phyloP scores from a whole-genome alignment of 2,113 vertebrate genomes.

The Lasiurus cinereus region DNA sequence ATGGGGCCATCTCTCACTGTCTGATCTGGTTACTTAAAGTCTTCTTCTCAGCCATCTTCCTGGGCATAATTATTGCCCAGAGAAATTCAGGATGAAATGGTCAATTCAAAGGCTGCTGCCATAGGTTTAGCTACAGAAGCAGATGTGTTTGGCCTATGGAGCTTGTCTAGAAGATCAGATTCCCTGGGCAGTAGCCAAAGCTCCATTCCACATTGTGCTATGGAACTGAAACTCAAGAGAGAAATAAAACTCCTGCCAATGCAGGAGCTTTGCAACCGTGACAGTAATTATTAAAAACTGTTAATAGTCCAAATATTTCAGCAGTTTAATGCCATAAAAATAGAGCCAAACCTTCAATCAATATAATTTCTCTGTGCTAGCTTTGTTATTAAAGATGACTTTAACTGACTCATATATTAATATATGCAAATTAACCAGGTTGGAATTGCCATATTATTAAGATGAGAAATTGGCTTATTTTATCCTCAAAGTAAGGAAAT shows the following conservation, averaged over 20 bases:
- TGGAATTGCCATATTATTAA: neutral
- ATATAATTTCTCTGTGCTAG: neutral
- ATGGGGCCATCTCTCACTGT: neutral
- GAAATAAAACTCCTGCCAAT: neutral
- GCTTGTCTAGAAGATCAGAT: neutral
- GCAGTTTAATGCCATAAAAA: slow-evolving; percentile 39
- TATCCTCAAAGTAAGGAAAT: slow-evolving; percentile 30
- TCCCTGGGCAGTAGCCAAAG: neutral
- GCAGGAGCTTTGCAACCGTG: slow-evolving; percentile 17
- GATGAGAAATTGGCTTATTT: slow-evolving; percentile 31
- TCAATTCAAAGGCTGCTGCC: slow-evolving; percentile 31
- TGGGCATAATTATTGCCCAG: neutral
- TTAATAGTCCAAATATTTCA: slow-evolving; percentile 44
- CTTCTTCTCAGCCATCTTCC: neutral
- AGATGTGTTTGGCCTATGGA: slow-evolving; percentile 19
- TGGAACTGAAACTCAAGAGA: slow-evolving; percentile 29
- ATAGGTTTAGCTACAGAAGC: neutral
- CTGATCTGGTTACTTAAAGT: neutral
- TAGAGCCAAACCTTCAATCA: slow-evolving; percentile 41
- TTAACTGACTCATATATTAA: slow-evolving; percentile 17
- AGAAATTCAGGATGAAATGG: slow-evolving; percentile 38
- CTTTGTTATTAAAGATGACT: slow-evolving; percentile 13
- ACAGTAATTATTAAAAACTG: slow-evolving; percentile 50
- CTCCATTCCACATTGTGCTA: neutral
- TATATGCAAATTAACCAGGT: neutral